These are phyloP conservation scores for Leucophenga montana DNA, from an alignment of 2,888 invertebrate species.

Conservation along the genomic window DNA sequence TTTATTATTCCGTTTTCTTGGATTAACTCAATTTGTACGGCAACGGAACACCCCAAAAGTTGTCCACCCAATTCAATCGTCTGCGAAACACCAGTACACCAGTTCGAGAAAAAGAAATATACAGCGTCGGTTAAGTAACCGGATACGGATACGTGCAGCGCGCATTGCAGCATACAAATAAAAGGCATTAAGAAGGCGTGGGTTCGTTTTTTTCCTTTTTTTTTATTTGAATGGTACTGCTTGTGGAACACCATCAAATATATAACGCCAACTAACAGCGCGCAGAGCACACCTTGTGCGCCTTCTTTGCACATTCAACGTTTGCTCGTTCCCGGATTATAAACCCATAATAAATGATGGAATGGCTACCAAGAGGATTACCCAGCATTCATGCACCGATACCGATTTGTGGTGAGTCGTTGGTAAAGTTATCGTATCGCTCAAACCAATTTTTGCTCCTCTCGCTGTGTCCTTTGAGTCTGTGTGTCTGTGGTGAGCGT, in stretches of 20 bases:
- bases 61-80: constrained; percentile 20
- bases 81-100: constrained; percentile 55
- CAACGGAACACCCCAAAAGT: constrained; percentile 24
- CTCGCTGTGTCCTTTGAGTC: too few species aligned
- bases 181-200: neutral
- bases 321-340: constrained; percentile 54
- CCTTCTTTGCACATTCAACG: too few species aligned
- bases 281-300: too few species aligned
- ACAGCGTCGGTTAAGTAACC: constrained; percentile 6
- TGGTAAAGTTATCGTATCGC: constrained; percentile 68
- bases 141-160: neutral
- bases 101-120: constrained; percentile 44
- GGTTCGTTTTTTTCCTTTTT: neutral
- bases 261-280: too few species aligned
- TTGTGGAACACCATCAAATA: too few species aligned
- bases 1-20: constrained; percentile 66
- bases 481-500: too few species aligned
- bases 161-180: neutral
- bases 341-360: constrained; percentile 71
- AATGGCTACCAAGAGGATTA: constrained; percentile 74
- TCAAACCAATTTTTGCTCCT: constrained; percentile 34
- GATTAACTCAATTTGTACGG: constrained; percentile 65
- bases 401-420: constrained; percentile 74
- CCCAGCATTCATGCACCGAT: constrained; percentile 74
- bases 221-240: too few species aligned